Evolutionary conservation across 2,797 vertebrate species (phyloP), one percentile per base, ranked within the genome.

Genomic region (Sarcoramphus papa): DNA sequence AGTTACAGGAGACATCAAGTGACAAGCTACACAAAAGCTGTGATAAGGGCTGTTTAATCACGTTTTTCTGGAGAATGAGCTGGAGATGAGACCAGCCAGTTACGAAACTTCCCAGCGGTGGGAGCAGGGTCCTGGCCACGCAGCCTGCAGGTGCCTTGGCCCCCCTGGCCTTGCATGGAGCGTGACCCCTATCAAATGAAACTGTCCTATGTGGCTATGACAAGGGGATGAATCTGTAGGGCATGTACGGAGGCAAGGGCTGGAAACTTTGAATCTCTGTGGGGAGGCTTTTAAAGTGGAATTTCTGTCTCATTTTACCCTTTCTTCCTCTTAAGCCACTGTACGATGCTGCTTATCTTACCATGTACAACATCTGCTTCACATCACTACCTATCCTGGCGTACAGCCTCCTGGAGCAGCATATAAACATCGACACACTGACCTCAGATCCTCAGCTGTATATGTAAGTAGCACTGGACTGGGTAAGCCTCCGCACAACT

Each of bases 281-380:
- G 21, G 31, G 51, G 30, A 54, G 48, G 31, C 53, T 73, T 88
- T 62, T 33, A 11, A 95, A 57, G 41, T 20, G 16, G 67, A 27
- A 60, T 77, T 85, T 81, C 41, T 56, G 35, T 96, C 69, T 95
- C 30, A 84, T 78, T 88, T 72, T 80, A 63, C 50, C 79, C 25
- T 50, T 50, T 87, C 18, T 91, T 69, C 63, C 45, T 83, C 56
- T 83, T 19, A 97, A 99, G 99, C 99, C 99, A 33, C 98, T 99
- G 88, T 99, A 99, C 50, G 99, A 99, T 94, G 99, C 99, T 70
- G 99, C 99, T 96, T 99, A 99, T 97, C 98, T 99, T 98, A 99
- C 99, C 96, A 99, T 99, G 99, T 99, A 99, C 98, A 99, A 99
- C 98, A 99, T 99, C 98, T 99, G 99, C 98, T 99, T 99, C 98